Percentiles rank a stretch among this genome's conserved stretches.
Evolutionary conservation across 30 jellyfish, hydroid and myxozoan genomes (phyloP).

Genomic region (Phacellophora camtschatica): DNA sequence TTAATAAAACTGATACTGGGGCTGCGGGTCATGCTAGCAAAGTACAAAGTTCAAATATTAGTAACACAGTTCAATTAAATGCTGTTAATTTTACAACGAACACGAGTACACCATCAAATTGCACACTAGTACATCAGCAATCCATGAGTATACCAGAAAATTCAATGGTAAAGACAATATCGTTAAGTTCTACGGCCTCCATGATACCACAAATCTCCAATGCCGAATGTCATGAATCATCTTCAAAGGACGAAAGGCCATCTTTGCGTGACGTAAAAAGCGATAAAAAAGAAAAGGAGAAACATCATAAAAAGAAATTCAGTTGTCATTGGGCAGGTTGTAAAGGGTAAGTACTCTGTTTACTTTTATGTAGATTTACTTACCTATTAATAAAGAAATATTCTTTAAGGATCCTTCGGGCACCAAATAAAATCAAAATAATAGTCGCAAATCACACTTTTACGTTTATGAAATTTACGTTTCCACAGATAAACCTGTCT

Average conservation of each 20-base stretch:
- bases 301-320: not conserved
- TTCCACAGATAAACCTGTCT: too few species aligned
- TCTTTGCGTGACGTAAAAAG: not conserved
- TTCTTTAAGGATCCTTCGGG: too few species aligned
- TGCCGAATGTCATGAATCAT: not conserved
- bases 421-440: too few species aligned
- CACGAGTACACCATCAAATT: not conserved
- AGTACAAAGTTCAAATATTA: not conserved
- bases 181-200: not conserved
- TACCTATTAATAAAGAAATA: too few species aligned
- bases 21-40: not conserved
- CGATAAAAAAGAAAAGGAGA: constrained; percentile 8
- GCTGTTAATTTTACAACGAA: too few species aligned
- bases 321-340: constrained; percentile 44
- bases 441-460: too few species aligned
- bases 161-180: not conserved
- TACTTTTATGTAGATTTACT: not conserved
- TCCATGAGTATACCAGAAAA: too few species aligned
- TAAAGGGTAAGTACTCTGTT: constrained; percentile 1
- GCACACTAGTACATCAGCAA: too few species aligned
- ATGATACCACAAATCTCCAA: not conserved
- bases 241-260: not conserved
- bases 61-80: not conserved
- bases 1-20: not conserved
- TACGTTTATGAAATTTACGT: too few species aligned